phyloP scores from a whole-genome alignment of 1,140 invertebrate species.

The Drosophila littoralis region DNA sequence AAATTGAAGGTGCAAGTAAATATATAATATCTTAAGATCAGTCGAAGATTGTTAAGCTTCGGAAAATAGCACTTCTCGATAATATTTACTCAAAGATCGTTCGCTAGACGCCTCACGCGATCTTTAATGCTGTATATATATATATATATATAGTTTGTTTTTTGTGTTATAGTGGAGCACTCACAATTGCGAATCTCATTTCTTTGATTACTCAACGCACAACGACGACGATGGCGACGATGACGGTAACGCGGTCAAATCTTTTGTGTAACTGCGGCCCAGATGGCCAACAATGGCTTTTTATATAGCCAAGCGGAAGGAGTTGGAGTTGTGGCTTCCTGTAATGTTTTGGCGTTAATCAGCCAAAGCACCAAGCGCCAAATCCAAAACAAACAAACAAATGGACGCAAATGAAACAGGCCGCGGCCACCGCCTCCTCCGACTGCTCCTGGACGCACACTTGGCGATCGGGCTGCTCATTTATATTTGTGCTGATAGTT shows the following conservation, averaged over 20 bases:
- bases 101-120: not conserved
- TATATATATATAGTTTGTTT: not conserved
- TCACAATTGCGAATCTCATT: slow-evolving; percentile 46
- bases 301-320: slow-evolving; percentile 80
- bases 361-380: slow-evolving; percentile 21
- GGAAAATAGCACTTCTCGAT: too few species aligned
- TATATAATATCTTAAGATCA: too few species aligned
- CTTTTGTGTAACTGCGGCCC: slow-evolving; percentile 62
- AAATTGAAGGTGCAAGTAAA: too few species aligned
- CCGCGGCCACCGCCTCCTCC: slow-evolving; percentile 10
- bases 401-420: slow-evolving; percentile 45
- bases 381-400: slow-evolving; percentile 50
- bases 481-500: slow-evolving; percentile 9
- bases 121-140: not conserved
- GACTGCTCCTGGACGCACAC: slow-evolving; percentile 12
- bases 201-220: slow-evolving; percentile 19
- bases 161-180: slow-evolving; percentile 18
- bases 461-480: slow-evolving; percentile 23
- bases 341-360: slow-evolving; percentile 64
- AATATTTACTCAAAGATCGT: not conserved
- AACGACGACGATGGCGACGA: slow-evolving; percentile 18
- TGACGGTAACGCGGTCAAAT: slow-evolving; percentile 72
- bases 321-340: slow-evolving; percentile 68
- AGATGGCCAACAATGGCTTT: slow-evolving; percentile 71
- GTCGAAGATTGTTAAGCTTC: too few species aligned